These are phyloP conservation scores for Drosophila recens DNA, from an alignment of 2,888 invertebrate genomes.

Conservation along the genomic window DNA sequence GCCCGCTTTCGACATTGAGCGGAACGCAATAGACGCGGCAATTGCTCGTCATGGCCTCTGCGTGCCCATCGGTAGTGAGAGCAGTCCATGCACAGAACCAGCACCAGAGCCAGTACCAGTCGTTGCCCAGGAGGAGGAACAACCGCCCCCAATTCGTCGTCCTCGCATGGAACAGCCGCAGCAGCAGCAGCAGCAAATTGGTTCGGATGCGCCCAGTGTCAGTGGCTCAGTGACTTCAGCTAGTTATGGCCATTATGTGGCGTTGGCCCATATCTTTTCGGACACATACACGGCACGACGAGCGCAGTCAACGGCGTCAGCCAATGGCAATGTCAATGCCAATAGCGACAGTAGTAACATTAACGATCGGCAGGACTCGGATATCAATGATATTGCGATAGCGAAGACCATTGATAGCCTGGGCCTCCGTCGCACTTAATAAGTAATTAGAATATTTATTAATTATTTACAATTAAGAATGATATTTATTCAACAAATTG, in stretches of 20 bases:
- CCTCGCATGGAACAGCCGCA: conserved; percentile 44
- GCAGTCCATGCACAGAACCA: neutral
- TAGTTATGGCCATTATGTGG: conserved; percentile 39
- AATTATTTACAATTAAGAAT: conserved; percentile 31
- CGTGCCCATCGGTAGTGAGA: conserved; percentile 14
- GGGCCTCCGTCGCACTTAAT: conserved; percentile 51
- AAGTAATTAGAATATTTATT: neutral
- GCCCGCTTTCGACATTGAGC: conserved; percentile 49
- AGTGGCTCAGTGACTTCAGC: conserved; percentile 1
- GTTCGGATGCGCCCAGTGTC: neutral
- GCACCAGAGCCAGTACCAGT: neutral
- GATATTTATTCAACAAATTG: conserved; percentile 43
- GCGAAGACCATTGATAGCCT: conserved; percentile 45
- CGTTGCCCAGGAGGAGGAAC: conserved; percentile 29
- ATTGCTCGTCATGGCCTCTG: conserved; percentile 56
- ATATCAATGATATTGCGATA: conserved; percentile 52
- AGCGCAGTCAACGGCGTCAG: neutral
- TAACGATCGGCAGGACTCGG: conserved; percentile 23
- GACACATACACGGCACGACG: conserved; percentile 21
- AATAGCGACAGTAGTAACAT: conserved; percentile 13
- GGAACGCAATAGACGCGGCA: conserved; percentile 59
- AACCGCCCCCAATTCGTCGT: conserved; percentile 55
- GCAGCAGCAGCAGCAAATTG: neutral
- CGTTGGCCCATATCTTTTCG: conserved; percentile 46
- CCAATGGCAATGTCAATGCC: conserved; percentile 3